Percentiles rank a stretch among this genome's conserved stretches.
Conservation (phyloP, 2,113 vertebrate species). For the Urocolius indicus region DNA sequence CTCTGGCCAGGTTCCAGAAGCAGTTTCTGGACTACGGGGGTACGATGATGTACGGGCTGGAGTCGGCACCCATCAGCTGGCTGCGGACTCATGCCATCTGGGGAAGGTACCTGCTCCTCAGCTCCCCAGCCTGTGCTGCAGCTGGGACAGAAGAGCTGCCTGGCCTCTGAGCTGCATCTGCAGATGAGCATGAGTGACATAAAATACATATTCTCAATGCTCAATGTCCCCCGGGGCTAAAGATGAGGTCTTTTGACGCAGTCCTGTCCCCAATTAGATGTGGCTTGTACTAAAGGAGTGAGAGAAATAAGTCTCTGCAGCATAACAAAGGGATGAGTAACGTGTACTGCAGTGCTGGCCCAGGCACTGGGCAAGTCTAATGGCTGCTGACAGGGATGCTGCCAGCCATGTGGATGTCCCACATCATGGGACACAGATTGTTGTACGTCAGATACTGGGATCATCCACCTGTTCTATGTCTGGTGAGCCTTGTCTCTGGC, state of each 20-base stretch:
- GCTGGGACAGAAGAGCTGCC: too few relatives aligned
- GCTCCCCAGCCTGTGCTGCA: too few relatives aligned
- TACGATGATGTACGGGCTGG: constrained; percentile 85
- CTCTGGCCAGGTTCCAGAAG: constrained; percentile 79
- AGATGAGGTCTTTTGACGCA: background rate
- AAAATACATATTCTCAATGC: background rate
- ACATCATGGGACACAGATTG: background rate
- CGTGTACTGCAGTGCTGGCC: background rate
- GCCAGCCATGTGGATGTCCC: background rate
- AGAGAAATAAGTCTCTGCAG: background rate
- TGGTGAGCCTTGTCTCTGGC: background rate
- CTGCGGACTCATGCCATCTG: constrained; percentile 84
- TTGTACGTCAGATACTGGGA: background rate
- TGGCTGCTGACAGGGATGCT: background rate
- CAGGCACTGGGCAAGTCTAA: background rate
- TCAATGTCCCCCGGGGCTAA: background rate
- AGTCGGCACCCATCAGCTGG: constrained; percentile 81
- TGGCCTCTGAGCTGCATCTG: background rate
- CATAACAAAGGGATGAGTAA: background rate
- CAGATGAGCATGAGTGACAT: background rate
- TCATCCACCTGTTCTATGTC: background rate
- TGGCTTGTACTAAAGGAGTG: background rate
- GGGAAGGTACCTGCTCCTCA: constrained; percentile 85
- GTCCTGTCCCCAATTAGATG: background rate
- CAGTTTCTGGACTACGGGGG: constrained; percentile 92